These are phyloP conservation scores for Chymomyza procnemis DNA, from an alignment of 2,888 invertebrate species.

Conservation along the genomic window DNA sequence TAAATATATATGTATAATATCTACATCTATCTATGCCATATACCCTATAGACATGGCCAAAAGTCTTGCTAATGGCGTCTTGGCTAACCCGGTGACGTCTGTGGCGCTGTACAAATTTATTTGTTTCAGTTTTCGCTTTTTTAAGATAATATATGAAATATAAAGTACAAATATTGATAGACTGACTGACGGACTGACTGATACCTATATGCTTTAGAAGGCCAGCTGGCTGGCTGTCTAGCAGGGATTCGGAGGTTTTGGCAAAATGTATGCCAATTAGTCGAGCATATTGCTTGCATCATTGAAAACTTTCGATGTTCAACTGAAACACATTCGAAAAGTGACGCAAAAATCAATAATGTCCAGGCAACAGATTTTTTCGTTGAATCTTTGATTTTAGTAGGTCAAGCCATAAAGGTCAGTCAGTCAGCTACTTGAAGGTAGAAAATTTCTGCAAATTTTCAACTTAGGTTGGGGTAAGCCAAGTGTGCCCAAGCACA, in stretches of 20 bases:
- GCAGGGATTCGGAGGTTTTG: too few species aligned
- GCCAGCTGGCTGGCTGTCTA: neutral
- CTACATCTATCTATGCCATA: too few species aligned
- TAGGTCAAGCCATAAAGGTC: neutral
- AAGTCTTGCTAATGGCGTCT: neutral
- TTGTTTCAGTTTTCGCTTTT: neutral
- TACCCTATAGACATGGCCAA: neutral
- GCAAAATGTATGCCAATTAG: neutral
- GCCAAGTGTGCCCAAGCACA: too few species aligned
- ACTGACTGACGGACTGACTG: neutral
- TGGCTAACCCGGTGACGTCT: neutral
- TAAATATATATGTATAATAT: neutral
- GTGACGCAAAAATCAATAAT: neutral
- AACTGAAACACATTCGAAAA: neutral
- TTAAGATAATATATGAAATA: neutral
- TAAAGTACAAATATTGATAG: neutral
- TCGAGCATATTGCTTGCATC: neutral
- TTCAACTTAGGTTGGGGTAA: too few species aligned
- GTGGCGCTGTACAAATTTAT: neutral
- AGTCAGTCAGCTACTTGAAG: neutral
- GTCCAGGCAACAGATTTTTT: neutral
- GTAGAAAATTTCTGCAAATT: neutral
- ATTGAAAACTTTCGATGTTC: neutral
- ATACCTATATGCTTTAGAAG: too few species aligned
- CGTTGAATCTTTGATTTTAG: neutral